Base-by-base conservation (phyloP, 1,140 invertebrate genomes). In the Callitettix versicolor region DNA sequence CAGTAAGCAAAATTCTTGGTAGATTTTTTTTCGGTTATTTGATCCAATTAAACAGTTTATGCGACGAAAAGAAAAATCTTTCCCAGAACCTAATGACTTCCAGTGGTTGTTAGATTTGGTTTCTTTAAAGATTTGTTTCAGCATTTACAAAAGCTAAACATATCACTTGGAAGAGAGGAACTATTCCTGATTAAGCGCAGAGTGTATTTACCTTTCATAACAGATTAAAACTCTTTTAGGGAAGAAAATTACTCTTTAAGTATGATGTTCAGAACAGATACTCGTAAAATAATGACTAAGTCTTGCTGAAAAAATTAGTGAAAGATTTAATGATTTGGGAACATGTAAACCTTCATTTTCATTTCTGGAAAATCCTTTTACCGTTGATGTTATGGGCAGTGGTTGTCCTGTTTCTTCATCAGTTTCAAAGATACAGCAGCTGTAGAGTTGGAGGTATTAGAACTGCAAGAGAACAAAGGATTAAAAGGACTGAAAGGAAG, bases 391-490 rank as follows among this genome's bases (percentile, higher is more conserved):
- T 17, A 20, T 17, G 15, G 43, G 22, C 20, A 18, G 12, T 22
- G n/a, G 43, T 18, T 18, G 43, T 20, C 4, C 43, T 21, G 43
- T 46, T 46, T 46, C 43, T 17, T 46, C 43, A 46, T 18, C 43
- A 46, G 20, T 46, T 18, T 17, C 43, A 46, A 46, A 2, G 43
- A 46, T 46, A 20, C 43, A 21, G 43, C 43, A 46, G 43, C 43
- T 46, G 43, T 46, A 46, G 43, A 46, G 43, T 46, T 46, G 43
- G 43, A 46, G 43, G 7, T 46, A 46, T 18, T 46, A 46, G 18
- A 46, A 46, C 18, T 46, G 18, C 43, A 46, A 46, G 43, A 17
- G 20, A 18, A 46, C 18, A 22, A 46, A 46, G 18, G 43, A 22
- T 18, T 46, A n/a, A n/a, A n/a, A n/a, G n/a, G n/a, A n/a, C n/a